phyloP scores from a whole-genome alignment of 2,113 vertebrate genomes.

The Gallinago media region DNA sequence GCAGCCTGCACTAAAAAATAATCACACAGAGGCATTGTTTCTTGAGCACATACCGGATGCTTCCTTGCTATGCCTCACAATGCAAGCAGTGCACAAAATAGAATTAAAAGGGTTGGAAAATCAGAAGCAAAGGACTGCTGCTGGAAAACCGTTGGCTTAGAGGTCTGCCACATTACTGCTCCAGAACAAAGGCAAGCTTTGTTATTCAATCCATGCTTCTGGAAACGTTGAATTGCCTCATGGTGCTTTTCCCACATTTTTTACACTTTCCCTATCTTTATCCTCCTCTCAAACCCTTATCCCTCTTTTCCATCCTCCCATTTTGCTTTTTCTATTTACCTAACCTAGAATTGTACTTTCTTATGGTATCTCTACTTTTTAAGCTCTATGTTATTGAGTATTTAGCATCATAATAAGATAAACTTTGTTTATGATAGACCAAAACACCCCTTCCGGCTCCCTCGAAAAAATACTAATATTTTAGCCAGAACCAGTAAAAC shows the following conservation, averaged over 20 bases:
- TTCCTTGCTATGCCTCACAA: not conserved
- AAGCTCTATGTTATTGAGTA: not conserved
- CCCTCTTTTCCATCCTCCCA: not conserved
- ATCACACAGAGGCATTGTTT: not conserved
- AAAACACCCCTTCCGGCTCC: not conserved
- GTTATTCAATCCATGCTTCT: not conserved
- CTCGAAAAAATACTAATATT: not conserved
- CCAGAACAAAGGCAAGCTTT: not conserved
- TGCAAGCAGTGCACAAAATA: not conserved
- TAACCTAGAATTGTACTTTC: not conserved
- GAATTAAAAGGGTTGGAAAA: not conserved
- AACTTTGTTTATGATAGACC: not conserved
- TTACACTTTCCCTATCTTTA: not conserved
- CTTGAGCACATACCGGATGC: not conserved
- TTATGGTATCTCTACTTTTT: not conserved
- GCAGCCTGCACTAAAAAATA: not conserved
- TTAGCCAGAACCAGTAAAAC: not conserved
- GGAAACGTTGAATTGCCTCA: not conserved
- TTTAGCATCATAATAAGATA: not conserved
- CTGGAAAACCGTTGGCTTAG: not conserved
- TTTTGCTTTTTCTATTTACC: not conserved
- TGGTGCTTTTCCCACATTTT: not conserved
- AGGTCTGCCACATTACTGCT: not conserved
- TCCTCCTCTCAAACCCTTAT: not conserved
- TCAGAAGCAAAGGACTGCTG: not conserved